A percentile compares a stretch with the other conserved stretches of the same genome.
Conservation (phyloP, 2,888 invertebrate genomes). For the Xestobium rufovillosum region DNA sequence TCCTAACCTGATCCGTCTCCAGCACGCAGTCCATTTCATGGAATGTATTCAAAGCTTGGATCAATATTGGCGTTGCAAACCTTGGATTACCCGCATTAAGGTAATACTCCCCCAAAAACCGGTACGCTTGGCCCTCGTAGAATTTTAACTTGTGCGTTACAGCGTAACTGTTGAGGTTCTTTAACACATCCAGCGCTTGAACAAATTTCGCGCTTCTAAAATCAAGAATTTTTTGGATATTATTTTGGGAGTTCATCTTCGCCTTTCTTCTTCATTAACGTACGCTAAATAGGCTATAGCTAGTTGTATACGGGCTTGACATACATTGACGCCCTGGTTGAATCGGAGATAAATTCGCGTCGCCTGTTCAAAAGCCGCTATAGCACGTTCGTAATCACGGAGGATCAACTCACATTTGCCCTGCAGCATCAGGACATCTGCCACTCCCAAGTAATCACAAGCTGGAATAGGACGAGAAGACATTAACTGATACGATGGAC, state of each 20-base stretch:
- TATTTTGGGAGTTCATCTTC: neutral
- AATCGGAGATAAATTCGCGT: constrained; percentile 41
- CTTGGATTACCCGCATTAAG: constrained; percentile 31
- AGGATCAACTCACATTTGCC: constrained; percentile 48
- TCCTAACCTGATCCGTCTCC: constrained; percentile 32
- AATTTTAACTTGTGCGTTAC: constrained; percentile 27
- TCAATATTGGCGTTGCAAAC: constrained; percentile 33
- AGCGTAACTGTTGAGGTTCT: constrained; percentile 28
- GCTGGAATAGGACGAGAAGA: constrained; percentile 35
- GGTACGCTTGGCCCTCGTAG: constrained; percentile 35
- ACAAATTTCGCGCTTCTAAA: constrained; percentile 29
- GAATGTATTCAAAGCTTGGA: constrained; percentile 33
- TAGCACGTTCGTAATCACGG: constrained; percentile 46
- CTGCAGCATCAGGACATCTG: constrained; percentile 48
- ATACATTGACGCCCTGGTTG: constrained; percentile 44
- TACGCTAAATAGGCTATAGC: constrained; percentile 50
- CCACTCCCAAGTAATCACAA: constrained; percentile 42
- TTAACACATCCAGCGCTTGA: constrained; percentile 29
- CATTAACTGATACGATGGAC: neutral
- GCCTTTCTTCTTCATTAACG: no score
- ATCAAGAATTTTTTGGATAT: neutral
- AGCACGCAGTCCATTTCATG: constrained; percentile 24
- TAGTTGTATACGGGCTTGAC: constrained; percentile 48
- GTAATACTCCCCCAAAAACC: constrained; percentile 38
- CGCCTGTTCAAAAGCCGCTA: constrained; percentile 46